Evolutionary conservation across 1,140 invertebrate species (phyloP).

Genomic region (Papilio xuthus): DNA sequence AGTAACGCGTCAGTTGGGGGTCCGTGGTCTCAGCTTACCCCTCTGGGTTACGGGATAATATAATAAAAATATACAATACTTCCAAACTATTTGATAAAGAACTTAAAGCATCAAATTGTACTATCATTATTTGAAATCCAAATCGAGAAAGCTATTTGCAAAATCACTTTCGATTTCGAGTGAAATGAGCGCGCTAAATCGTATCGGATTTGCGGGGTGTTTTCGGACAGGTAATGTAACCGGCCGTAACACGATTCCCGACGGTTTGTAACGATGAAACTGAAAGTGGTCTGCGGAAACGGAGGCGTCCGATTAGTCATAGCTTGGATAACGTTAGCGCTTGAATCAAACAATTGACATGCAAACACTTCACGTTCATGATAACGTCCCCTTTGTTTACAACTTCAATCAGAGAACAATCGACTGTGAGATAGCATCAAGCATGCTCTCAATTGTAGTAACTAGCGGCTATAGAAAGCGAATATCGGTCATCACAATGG

Average conservation of each 20-base stretch:
- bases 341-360: background rate
- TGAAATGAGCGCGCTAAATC: background rate
- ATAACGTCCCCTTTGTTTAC: background rate
- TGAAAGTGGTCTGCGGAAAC: constrained; percentile 2
- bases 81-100: too few relatives aligned
- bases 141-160: background rate
- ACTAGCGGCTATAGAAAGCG: background rate
- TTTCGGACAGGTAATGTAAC: constrained; percentile 5
- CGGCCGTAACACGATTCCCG: background rate
- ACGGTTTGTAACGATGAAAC: constrained; percentile 7
- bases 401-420: background rate
- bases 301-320: background rate
- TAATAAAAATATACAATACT: too few relatives aligned
- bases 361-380: constrained; percentile 11
- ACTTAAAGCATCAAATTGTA: background rate
- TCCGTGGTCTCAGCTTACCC: too few relatives aligned
- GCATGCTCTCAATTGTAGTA: background rate
- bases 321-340: background rate
- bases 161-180: constrained; percentile 4
- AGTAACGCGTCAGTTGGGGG: too few relatives aligned
- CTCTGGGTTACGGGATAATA: too few relatives aligned
- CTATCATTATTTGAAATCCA: background rate
- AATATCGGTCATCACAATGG: background rate
- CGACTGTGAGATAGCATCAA: background rate
- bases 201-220: background rate